A percentile compares a stretch with the other conserved stretches of the same genome.
phyloP scores from a whole-genome alignment of 2,797 vertebrate species.

The Emys orbicularis region DNA sequence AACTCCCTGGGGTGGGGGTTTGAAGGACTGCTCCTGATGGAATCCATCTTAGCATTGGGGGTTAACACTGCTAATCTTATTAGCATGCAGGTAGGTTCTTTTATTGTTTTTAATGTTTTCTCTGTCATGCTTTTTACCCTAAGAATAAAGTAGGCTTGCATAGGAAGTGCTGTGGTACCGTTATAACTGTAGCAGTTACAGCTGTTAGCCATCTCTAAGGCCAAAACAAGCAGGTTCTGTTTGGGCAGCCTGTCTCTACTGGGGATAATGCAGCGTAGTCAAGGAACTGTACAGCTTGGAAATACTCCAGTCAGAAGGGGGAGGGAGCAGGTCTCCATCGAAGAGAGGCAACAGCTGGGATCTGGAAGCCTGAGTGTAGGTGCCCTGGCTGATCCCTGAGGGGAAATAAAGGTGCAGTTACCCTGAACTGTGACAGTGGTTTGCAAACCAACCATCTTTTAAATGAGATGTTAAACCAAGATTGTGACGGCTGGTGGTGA shows the following conservation, averaged over 20 bases:
- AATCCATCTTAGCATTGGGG: not conserved
- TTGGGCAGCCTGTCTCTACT: not conserved
- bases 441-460: not conserved
- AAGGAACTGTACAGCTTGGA: not conserved
- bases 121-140: not conserved
- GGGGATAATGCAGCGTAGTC: not conserved
- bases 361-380: not conserved
- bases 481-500: not conserved
- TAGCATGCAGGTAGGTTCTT: not conserved
- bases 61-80: not conserved
- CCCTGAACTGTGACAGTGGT: not conserved
- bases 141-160: not conserved
- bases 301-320: not conserved
- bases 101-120: not conserved
- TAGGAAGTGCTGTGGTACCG: not conserved
- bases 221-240: not conserved
- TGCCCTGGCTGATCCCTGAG: not conserved
- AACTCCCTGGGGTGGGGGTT: not conserved
- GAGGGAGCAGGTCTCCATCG: not conserved
- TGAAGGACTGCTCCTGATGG: not conserved
- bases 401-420: not conserved
- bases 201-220: not conserved
- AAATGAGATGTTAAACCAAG: not conserved
- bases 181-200: not conserved
- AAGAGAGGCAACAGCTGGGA: not conserved